These are phyloP conservation scores for Athalia circularis DNA, from an alignment of 2,888 invertebrate genomes.

Conservation along the genomic window DNA sequence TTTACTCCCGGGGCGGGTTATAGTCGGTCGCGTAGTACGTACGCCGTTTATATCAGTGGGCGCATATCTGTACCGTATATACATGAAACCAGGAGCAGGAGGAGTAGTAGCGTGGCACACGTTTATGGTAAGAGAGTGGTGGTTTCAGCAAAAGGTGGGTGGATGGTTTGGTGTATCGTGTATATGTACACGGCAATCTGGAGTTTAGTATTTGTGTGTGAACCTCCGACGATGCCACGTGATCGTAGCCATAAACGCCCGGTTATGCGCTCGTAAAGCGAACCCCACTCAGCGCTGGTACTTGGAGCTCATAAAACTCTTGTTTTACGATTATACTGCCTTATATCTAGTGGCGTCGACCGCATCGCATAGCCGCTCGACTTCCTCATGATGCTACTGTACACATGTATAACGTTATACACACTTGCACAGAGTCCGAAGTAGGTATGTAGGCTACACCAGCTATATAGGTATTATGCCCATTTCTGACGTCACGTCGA, in stretches of 20 bases:
- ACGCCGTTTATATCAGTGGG: not conserved
- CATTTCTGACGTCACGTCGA: conserved; percentile 65
- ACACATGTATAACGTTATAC: not conserved
- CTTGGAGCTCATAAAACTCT: conserved; percentile 70
- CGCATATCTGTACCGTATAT: not conserved
- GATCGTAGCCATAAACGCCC: conserved; percentile 73
- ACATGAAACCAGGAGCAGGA: not conserved
- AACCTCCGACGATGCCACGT: conserved; percentile 62
- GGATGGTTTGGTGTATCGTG: not conserved
- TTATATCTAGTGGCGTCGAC: conserved; percentile 13
- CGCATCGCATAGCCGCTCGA: not conserved
- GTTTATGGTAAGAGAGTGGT: conserved; percentile 4
- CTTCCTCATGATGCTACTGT: not conserved
- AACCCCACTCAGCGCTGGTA: conserved; percentile 63
- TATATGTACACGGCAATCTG: not conserved
- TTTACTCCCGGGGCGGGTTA: conserved; percentile 72
- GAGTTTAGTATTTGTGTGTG: not conserved
- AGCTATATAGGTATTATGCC: conserved; percentile 51
- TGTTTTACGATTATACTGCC: conserved; percentile 69
- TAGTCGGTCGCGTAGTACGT: conserved; percentile 50
- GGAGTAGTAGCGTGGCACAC: conserved; percentile 3
- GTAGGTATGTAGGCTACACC: too few species aligned
- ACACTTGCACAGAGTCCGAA: too few species aligned
- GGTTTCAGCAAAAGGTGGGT: not conserved
- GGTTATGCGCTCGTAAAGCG: conserved; percentile 74